Conservation (phyloP, 2,113 vertebrate species). For the Solea solea region DNA sequence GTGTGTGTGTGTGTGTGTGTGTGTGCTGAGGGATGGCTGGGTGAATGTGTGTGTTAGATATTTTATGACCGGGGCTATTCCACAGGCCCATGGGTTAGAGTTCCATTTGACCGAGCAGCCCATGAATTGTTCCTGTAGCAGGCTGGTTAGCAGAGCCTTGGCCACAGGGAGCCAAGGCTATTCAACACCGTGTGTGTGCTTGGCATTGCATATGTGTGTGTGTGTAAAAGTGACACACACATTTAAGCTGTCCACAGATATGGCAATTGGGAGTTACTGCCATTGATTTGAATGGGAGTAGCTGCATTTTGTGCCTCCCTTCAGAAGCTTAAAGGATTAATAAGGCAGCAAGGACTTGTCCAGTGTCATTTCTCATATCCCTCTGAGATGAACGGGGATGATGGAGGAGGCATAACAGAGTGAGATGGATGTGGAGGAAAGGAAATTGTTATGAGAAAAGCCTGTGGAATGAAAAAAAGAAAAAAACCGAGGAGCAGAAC, state of each 20-base stretch:
- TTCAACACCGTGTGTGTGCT: slow-evolving; percentile 23
- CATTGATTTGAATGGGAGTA: slow-evolving; percentile 69
- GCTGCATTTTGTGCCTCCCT: slow-evolving; percentile 65
- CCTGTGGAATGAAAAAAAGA: slow-evolving; percentile 12
- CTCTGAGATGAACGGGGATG: slow-evolving; percentile 55
- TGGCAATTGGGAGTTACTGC: slow-evolving; percentile 53
- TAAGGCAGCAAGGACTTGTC: slow-evolving; percentile 70
- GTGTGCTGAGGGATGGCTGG: slow-evolving; percentile 13
- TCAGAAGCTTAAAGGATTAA: slow-evolving; percentile 76
- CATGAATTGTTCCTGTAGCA: slow-evolving; percentile 64
- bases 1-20: slow-evolving; percentile 42
- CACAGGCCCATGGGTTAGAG: slow-evolving; percentile 64
- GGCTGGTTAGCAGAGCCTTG: slow-evolving; percentile 59
- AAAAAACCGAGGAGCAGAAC: not conserved
- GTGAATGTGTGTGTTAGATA: slow-evolving; percentile 56
- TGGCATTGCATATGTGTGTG: not conserved
- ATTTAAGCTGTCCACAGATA: slow-evolving; percentile 60
- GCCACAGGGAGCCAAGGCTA: slow-evolving; percentile 43
- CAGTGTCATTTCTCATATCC: slow-evolving; percentile 69
- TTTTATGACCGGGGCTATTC: slow-evolving; percentile 65
- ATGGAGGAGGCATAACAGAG: slow-evolving; percentile 38
- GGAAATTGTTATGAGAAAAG: slow-evolving; percentile 58
- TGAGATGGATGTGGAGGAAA: slow-evolving; percentile 51
- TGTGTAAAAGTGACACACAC: slow-evolving; percentile 42
- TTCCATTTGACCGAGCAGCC: slow-evolving; percentile 70